These are phyloP conservation scores for Oopsacas minuta DNA, from an alignment of 37 sponge, comb jelly and placozoan species.

Conservation along the genomic window DNA sequence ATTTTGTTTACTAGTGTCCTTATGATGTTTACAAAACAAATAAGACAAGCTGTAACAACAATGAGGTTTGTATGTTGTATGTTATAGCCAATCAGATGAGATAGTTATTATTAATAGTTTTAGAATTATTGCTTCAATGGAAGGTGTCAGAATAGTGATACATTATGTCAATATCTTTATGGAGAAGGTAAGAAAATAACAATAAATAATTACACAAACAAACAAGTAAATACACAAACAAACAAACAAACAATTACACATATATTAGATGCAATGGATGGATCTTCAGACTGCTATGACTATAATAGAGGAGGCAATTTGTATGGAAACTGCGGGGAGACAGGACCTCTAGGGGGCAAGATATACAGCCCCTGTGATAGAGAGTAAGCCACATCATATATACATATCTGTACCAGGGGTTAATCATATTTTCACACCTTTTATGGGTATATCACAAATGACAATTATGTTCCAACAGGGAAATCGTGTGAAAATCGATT, in stretches of 20 bases:
- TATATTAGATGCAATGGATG: not conserved
- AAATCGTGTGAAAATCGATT: too few species aligned
- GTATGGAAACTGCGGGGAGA: not conserved
- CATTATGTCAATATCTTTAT: not conserved
- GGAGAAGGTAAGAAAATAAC: not conserved
- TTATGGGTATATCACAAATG: too few species aligned
- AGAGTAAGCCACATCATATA: not conserved
- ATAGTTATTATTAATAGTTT: not conserved
- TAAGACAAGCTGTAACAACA: not conserved
- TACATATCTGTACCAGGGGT: not conserved
- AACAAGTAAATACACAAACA: not conserved
- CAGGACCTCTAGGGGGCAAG: not conserved
- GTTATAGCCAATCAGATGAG: not conserved
- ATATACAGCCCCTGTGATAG: not conserved
- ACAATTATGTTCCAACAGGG: too few species aligned
- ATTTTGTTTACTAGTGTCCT: not conserved
- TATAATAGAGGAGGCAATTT: not conserved
- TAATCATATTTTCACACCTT: too few species aligned
- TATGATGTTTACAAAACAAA: not conserved
- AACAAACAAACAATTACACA: not conserved
- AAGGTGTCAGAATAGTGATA: not conserved
- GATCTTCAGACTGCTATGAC: not conserved
- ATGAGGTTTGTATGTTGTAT: not conserved
- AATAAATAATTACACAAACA: not conserved
- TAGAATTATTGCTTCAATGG: conserved; percentile 18